Percentiles rank a stretch among this genome's conserved stretches.
Conservation (phyloP, 2,797 vertebrate genomes). For the Brachymystax lenok region DNA sequence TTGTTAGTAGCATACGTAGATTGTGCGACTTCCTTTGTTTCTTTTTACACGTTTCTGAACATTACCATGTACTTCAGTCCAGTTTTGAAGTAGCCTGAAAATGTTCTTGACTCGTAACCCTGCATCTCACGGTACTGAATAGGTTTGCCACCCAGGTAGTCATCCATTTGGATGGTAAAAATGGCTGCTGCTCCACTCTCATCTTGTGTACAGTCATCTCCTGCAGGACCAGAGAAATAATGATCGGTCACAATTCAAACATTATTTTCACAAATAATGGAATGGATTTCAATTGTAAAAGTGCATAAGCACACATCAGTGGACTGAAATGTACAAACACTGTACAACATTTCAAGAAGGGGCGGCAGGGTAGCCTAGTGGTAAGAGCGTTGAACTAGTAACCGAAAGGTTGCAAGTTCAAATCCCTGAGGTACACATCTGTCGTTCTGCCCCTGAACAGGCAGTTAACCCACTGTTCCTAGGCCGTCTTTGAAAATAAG, state of each 20-base stretch:
- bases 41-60: background rate
- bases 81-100: slow-evolving; percentile 88
- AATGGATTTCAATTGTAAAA: background rate
- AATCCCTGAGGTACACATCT: too few species aligned
- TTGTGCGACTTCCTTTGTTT: background rate
- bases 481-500: too few species aligned
- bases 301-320: too few species aligned
- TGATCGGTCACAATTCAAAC: background rate
- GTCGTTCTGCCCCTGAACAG: too few species aligned
- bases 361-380: too few species aligned
- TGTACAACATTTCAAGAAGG: too few species aligned
- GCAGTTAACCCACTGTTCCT: too few species aligned
- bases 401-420: too few species aligned
- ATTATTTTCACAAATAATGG: background rate
- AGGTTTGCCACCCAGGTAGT: slow-evolving; percentile 81
- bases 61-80: slow-evolving; percentile 88
- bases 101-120: slow-evolving; percentile 82
- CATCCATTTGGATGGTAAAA: slow-evolving; percentile 88
- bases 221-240: slow-evolving; percentile 55
- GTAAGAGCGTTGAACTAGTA: too few species aligned
- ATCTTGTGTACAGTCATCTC: slow-evolving; percentile 82
- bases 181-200: slow-evolving; percentile 86
- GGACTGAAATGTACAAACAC: background rate
- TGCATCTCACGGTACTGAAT: slow-evolving; percentile 88
- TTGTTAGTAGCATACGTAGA: background rate